A percentile compares a stretch with the other conserved stretches of the same genome.
These are phyloP conservation scores for Tetramorium parvispinum DNA, from an alignment of 1,140 invertebrate species.

Conservation along the genomic window DNA sequence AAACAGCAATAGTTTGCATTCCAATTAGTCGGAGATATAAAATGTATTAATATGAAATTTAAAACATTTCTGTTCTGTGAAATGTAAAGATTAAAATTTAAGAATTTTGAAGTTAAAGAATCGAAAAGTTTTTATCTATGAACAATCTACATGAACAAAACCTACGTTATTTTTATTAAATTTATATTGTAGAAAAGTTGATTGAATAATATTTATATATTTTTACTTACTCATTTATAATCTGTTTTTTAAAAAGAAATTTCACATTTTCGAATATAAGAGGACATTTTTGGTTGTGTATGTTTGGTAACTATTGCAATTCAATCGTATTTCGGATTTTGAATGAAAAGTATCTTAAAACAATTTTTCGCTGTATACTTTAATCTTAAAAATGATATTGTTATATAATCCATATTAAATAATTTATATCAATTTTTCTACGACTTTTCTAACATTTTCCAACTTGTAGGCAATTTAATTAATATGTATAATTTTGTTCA, in stretches of 20 bases:
- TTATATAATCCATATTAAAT: conserved; percentile 24
- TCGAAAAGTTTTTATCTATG: not conserved
- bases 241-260: not conserved
- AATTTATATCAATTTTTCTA: conserved; percentile 37
- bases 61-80: not conserved
- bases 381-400: conserved; percentile 35
- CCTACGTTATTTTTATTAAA: not conserved
- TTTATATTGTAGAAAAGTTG: not conserved
- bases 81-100: not conserved
- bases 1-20: conserved; percentile 23
- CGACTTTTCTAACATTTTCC: conserved; percentile 28
- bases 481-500: not conserved
- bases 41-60: conserved; percentile 36
- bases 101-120: not conserved
- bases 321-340: not conserved
- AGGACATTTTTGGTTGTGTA: not conserved
- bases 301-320: conserved; percentile 1
- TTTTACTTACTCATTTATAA: not conserved
- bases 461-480: not conserved
- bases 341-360: not conserved
- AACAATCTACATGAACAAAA: not conserved
- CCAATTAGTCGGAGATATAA: conserved; percentile 15
- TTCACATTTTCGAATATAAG: conserved; percentile 19
- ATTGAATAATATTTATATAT: not conserved
- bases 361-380: conserved; percentile 3